Base-by-base conservation (phyloP, 2,888 invertebrate species). In the Ichneumoninae sp. region DNA sequence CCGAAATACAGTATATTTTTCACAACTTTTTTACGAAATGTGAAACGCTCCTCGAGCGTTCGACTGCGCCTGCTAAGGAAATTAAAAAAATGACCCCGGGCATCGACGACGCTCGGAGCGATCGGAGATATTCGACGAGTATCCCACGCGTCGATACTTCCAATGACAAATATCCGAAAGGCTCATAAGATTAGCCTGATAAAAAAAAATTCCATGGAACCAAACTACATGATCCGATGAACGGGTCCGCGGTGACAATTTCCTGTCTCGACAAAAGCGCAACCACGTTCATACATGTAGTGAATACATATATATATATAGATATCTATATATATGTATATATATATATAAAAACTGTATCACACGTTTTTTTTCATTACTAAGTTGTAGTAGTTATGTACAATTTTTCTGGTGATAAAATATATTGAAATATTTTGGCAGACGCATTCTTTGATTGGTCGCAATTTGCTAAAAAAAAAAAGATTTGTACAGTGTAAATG, bases 381-480 rank as follows among this genome's bases (percentile, higher is more conserved):
- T 89, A 89, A 91, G 86, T 88, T 88, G 88, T 89, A 91, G 88
- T 87, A 89, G 89, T 88, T 89, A 89, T 92, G 91, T 92, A 92
- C 90, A 92, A 91, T 91, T 91, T 88, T 88, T 90, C 87, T 90
- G 90, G 89, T 90, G 90, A 89, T 90, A 91, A 91, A 92, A 92
- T 92, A 92, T 89, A 92, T 87, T 89, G 87, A 91, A 88, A 90
- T 92, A 92, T 92, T 92, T 92, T 92, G 91, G 91, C 92, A 92
- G 88, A 88, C 44, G 40, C 77, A 44, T 83, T 83, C 75, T 65
- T 78, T 78, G 10, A 71, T 83, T 81, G 8, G 44, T 74, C 44
- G 57, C 7, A 57, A 22, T 54, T 71, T 36, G 6, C 7, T n/a
- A 22, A 36, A 7, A 10, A 33, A 19, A 10, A 54, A 70, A 16